Evolutionary conservation across 2,888 invertebrate species (phyloP).

Genomic region (Clepsis dumicolana): DNA sequence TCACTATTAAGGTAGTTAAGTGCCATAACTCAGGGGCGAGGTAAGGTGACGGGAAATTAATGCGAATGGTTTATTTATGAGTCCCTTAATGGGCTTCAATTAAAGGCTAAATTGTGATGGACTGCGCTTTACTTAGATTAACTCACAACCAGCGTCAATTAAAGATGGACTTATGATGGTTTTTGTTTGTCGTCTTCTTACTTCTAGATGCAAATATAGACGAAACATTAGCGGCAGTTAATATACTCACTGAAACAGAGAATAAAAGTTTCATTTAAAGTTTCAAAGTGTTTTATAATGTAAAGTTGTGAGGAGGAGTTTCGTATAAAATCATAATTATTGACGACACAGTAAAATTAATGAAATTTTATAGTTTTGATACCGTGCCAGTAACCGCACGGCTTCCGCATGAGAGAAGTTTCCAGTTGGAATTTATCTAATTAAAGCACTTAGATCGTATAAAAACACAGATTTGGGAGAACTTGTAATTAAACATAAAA

Average conservation of each 20-base stretch:
- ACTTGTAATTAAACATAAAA: no score
- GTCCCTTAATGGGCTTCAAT: slow-evolving; percentile 10
- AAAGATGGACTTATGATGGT: background rate
- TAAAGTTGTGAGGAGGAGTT: no score
- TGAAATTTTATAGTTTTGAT: background rate
- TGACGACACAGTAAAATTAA: background rate
- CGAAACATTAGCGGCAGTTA: no score
- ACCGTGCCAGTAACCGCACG: background rate
- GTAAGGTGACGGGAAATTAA: slow-evolving; percentile 18
- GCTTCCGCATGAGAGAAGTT: background rate
- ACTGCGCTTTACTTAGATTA: background rate
- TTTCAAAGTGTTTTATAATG: no score
- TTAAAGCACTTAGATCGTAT: no score
- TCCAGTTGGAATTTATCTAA: background rate
- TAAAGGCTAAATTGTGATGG: background rate
- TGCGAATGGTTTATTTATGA: slow-evolving; percentile 33
- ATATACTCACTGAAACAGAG: no score
- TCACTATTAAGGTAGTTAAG: slow-evolving; percentile 6
- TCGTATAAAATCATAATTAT: no score
- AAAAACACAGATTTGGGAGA: no score
- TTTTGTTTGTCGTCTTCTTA: background rate
- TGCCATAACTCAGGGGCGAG: slow-evolving; percentile 18
- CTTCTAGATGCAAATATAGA: no score
- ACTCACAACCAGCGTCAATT: background rate
- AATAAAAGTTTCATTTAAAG: no score